Conservation (phyloP, 2,113 vertebrate genomes). For the Cavia porcellus region DNA sequence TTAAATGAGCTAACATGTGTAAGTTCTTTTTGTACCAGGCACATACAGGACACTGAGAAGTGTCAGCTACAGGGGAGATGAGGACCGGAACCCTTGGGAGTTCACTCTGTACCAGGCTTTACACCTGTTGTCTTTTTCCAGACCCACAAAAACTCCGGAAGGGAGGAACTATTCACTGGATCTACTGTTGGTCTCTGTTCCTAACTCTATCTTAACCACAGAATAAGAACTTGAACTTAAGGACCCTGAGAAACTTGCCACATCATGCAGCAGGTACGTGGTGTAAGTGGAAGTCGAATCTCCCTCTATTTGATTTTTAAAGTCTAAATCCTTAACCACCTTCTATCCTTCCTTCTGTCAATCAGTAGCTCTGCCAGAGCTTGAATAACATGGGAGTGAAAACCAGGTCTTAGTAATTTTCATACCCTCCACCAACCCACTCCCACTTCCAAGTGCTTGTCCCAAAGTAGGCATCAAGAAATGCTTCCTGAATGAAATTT, state of each 20-base stretch:
- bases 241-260: conserved; percentile 3
- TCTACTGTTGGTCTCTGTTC: background rate
- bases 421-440: background rate
- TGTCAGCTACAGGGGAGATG: background rate
- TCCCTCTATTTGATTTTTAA: conserved; percentile 53
- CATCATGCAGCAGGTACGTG: background rate
- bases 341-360: conserved; percentile 31
- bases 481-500: conserved; percentile 57
- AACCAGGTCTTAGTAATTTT: conserved; percentile 5
- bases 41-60: background rate
- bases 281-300: conserved; percentile 24
- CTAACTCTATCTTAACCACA: background rate
- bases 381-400: conserved; percentile 25
- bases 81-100: background rate
- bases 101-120: background rate
- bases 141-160: background rate
- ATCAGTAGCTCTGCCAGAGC: conserved; percentile 25
- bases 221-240: background rate
- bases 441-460: background rate
- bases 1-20: background rate
- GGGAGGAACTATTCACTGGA: background rate
- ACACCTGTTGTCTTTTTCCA: background rate
- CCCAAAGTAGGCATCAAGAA: conserved; percentile 11
- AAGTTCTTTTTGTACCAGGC: background rate
- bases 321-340: conserved; percentile 50